These are phyloP conservation scores for Oenanthe oenanthe DNA, from an alignment of 2,113 vertebrate genomes.

Conservation along the genomic window DNA sequence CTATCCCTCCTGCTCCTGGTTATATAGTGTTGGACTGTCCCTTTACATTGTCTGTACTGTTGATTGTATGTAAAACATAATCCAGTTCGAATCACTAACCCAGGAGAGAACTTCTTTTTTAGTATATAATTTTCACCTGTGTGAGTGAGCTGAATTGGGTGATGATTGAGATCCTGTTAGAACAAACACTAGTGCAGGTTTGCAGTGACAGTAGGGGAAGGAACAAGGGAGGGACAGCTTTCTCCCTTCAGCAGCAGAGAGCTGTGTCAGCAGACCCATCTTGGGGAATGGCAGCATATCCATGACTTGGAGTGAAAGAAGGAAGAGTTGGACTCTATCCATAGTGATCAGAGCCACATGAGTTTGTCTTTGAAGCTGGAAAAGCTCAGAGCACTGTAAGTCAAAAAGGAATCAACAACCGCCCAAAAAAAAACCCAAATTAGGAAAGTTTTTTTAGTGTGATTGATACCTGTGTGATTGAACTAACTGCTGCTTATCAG, in stretches of 20 bases:
- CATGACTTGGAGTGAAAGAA: not conserved
- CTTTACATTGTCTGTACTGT: not conserved
- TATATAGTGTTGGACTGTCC: not conserved
- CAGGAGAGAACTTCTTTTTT: not conserved
- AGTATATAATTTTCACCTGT: not conserved
- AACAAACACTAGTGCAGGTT: not conserved
- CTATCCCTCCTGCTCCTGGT: not conserved
- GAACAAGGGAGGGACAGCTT: not conserved
- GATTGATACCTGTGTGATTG: not conserved
- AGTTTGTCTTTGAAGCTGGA: not conserved
- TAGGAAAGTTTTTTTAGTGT: not conserved
- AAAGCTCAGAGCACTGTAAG: not conserved
- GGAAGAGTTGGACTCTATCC: not conserved
- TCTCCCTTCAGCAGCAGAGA: not conserved
- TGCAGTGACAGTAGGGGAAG: too few species aligned
- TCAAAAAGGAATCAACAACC: not conserved
- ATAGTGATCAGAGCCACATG: not conserved
- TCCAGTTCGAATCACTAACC: not conserved
- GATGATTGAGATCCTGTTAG: not conserved
- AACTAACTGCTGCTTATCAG: not conserved
- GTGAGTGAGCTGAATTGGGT: not conserved
- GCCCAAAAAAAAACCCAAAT: too few species aligned
- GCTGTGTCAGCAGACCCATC: not conserved
- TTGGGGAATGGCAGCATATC: not conserved
- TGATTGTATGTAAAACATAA: not conserved